Evolutionary conservation across 2,797 vertebrate species (phyloP).

Genomic region (Nyctibius grandis): DNA sequence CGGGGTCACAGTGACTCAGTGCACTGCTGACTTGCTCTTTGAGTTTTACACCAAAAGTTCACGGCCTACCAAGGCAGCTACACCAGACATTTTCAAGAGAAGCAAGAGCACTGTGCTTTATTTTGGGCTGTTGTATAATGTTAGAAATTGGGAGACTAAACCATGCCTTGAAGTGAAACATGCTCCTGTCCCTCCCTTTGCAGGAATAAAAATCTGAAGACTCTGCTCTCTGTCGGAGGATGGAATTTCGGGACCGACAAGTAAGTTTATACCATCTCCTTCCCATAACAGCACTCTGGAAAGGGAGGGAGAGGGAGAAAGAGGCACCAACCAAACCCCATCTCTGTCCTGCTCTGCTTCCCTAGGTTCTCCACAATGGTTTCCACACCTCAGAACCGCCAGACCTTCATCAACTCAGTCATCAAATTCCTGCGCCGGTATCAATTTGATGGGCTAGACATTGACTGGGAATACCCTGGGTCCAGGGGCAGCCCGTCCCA

Average conservation of each 20-base stretch:
- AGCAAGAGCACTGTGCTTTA: not conserved
- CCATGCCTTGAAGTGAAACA: too few relatives aligned
- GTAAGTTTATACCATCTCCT: slow-evolving; percentile 32
- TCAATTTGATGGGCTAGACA: slow-evolving; percentile 78
- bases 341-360: not conserved
- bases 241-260: slow-evolving; percentile 78
- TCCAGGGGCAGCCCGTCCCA: slow-evolving; percentile 68
- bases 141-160: not conserved
- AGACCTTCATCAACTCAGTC: slow-evolving; percentile 77
- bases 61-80: too few relatives aligned
- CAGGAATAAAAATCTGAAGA: slow-evolving; percentile 79
- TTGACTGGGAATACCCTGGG: slow-evolving; percentile 80
- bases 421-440: slow-evolving; percentile 75
- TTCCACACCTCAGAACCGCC: slow-evolving; percentile 61
- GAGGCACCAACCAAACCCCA: not conserved
- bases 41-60: too few relatives aligned
- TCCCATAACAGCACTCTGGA: rapidly evolving
- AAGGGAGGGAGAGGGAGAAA: not conserved
- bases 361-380: slow-evolving; percentile 74
- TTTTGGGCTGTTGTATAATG: too few relatives aligned
- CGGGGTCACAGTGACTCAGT: not conserved
- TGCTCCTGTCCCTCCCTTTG: not conserved
- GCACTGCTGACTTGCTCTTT: too few relatives aligned
- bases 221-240: slow-evolving; percentile 78
- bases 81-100: too few relatives aligned